Base-by-base conservation (phyloP, 2,113 vertebrate genomes). In the Eurypyga helias region DNA sequence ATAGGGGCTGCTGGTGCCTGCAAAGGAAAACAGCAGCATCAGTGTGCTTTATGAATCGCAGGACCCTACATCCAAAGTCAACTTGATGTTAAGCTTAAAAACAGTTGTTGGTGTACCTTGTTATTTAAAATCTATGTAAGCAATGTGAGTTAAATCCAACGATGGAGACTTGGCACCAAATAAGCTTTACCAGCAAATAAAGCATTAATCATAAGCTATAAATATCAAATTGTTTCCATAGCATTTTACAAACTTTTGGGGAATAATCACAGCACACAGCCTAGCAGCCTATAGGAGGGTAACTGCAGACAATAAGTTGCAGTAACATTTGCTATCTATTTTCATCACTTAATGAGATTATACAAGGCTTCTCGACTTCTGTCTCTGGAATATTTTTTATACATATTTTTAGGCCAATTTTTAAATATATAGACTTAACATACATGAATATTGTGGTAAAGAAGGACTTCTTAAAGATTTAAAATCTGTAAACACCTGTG, bases 161-260 rank as follows among this genome's bases (percentile, higher is more conserved):
- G 64, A 52, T 78, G 60, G 55, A 91, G 67, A 78, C 43, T 82
- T 93, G 76, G 75, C 67, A 93, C 20, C 34, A 89, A 76, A 78
- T 31, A 79, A 66, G 57, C 7, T 55, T 77, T 48, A 57, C 15
- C 46, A 75, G 66, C n/a, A 83, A 72, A 78, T 58, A 90, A 84
- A 95, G 7, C 29, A 87, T 82, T 90, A 92, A 79, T 95, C 57
- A 54, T 69, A 90, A 64, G 21, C 24, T 90, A 58, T 62, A 97
- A 92, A 86, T 76, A 97, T 51, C 13, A 91, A 64, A 92, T 55
- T 3, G 67, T 84, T 97, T 87, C 70, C 71, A 78, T 21, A 83
- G 34, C 41, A 78, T 91, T 96, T 96, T 86, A 49, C 48, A 73
- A 61, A 93, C 10, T 28, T 71, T 86, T 92, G 54, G 65, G n/a